Conservation (phyloP, 2,113 vertebrate genomes). For the Chaetops frenatus region DNA sequence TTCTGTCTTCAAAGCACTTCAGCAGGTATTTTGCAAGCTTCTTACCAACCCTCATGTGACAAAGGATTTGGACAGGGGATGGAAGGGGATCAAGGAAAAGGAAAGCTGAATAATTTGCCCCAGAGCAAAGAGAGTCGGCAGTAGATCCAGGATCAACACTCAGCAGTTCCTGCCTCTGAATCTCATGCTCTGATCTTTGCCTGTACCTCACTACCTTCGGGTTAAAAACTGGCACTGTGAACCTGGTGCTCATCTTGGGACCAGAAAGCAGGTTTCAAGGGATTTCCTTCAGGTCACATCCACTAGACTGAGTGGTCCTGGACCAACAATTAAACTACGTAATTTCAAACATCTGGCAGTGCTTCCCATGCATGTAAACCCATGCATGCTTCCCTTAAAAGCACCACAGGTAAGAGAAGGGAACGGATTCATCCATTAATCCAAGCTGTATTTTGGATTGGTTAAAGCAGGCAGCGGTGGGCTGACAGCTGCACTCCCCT, state of each 20-base stretch:
- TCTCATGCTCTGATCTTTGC: background rate
- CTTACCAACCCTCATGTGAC: background rate
- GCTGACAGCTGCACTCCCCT: background rate
- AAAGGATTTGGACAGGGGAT: background rate
- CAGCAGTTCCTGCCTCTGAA: background rate
- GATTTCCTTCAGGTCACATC: background rate
- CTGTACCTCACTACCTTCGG: background rate
- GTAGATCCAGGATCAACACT: background rate
- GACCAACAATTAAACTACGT: background rate
- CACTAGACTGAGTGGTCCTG: background rate
- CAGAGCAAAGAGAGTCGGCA: background rate
- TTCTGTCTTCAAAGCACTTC: background rate
- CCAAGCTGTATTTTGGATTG: background rate
- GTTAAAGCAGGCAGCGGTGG: background rate
- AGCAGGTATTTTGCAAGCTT: background rate
- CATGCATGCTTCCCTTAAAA: accelerated
- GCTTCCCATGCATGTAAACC: background rate
- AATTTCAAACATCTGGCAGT: background rate
- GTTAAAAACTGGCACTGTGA: background rate
- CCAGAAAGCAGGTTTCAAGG: background rate
- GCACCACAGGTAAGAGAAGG: background rate
- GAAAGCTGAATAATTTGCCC: background rate
- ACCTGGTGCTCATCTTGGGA: background rate
- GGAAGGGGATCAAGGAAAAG: background rate
- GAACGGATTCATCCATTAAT: background rate